Evolutionary conservation across 2,888 invertebrate genomes (phyloP).

Genomic region (Autographa pulchrina): DNA sequence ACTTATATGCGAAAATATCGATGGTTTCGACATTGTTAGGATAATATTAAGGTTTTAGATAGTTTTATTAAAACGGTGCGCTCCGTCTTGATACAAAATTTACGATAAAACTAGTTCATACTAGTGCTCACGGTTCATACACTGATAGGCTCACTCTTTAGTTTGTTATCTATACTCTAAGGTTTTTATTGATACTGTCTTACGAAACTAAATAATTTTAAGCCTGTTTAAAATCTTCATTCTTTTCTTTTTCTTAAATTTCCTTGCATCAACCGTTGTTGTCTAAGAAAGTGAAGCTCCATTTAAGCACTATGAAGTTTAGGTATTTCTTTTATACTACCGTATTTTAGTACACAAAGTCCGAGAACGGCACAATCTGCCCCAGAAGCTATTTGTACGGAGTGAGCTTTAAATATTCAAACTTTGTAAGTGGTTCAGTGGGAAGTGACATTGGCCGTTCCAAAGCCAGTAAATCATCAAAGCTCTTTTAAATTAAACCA

Average conservation of each 20-base stretch:
- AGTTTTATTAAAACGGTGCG: too few relatives aligned
- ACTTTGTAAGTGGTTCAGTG: conserved; percentile 54
- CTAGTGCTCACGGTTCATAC: too few relatives aligned
- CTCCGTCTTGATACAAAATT: too few relatives aligned
- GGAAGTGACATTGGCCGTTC: conserved; percentile 51
- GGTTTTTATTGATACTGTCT: too few relatives aligned
- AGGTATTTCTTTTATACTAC: conserved; percentile 4
- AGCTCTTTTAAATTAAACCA: conserved; percentile 55
- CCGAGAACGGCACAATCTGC: conserved; percentile 36
- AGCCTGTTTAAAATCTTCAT: too few relatives aligned
- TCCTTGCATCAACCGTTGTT: background rate
- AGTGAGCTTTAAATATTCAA: conserved; percentile 57
- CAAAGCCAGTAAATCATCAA: conserved; percentile 58
- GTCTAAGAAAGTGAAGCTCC: background rate
- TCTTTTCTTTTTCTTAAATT: background rate
- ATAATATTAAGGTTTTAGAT: too few relatives aligned
- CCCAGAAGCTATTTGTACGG: conserved; percentile 47
- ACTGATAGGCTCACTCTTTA: too few relatives aligned
- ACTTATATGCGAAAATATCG: too few relatives aligned
- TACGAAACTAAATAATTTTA: too few relatives aligned
- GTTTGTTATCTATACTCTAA: too few relatives aligned
- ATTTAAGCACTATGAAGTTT: conserved; percentile 3
- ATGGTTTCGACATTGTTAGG: too few relatives aligned
- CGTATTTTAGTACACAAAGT: conserved; percentile 35
- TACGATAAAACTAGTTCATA: too few relatives aligned